phyloP scores from a whole-genome alignment of 2,888 invertebrate species.

The Tridacna crocea region DNA sequence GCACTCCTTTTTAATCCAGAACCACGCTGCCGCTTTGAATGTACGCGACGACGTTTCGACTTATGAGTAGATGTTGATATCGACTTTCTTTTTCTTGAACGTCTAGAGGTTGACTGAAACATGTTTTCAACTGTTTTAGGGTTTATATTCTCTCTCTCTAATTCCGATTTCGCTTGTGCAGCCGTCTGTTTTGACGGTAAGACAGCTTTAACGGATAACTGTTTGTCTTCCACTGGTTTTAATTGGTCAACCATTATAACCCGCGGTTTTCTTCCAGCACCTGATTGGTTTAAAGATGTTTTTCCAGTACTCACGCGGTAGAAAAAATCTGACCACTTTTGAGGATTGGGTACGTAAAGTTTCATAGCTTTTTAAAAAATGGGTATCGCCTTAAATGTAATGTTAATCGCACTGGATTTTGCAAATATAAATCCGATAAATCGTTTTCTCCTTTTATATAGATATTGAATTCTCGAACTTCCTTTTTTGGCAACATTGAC shows the following conservation, averaged over 20 bases:
- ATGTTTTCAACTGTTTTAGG: conserved; percentile 25
- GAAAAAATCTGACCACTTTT: conserved; percentile 42
- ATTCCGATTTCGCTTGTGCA: conserved; percentile 36
- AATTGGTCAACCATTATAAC: conserved; percentile 27
- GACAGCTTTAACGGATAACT: conserved; percentile 30
- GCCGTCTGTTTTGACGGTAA: conserved; percentile 35
- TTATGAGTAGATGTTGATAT: neutral
- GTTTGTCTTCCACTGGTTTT: conserved; percentile 14
- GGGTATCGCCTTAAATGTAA: conserved; percentile 44
- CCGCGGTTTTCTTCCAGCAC: conserved; percentile 20
- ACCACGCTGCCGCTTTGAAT: conserved; percentile 26
- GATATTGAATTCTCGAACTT: conserved; percentile 38
- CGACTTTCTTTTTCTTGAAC: conserved; percentile 26
- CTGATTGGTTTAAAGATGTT: conserved; percentile 31
- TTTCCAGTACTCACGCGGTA: conserved; percentile 30
- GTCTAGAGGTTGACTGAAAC: conserved; percentile 21
- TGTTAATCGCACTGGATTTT: conserved; percentile 45
- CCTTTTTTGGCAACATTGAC: conserved; percentile 33
- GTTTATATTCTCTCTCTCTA: conserved; percentile 36
- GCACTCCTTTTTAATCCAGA: conserved; percentile 5
- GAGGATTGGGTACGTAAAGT: conserved; percentile 53
- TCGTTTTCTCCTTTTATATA: conserved; percentile 43
- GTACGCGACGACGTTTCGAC: conserved; percentile 15
- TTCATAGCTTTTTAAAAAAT: conserved; percentile 38
- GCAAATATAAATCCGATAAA: conserved; percentile 6